Evolutionary conservation across 2,888 invertebrate species (phyloP).

Genomic region (Dorcus parallelipipedus): DNA sequence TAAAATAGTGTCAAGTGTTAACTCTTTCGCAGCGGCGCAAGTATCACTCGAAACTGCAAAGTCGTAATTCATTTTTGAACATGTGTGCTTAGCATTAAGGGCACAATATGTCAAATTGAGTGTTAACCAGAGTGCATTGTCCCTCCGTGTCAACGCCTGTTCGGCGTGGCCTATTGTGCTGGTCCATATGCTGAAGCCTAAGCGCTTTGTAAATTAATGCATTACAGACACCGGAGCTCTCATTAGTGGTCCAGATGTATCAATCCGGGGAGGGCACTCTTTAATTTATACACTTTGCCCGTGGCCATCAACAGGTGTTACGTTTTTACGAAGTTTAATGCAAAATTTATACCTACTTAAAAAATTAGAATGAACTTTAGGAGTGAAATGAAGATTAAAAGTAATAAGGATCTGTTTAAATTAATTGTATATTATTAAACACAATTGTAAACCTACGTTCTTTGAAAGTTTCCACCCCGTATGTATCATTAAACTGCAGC

Average conservation of each 20-base stretch:
- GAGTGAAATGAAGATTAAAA: too few species aligned
- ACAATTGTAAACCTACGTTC: too few species aligned
- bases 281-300: neutral
- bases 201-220: slow-evolving; percentile 46
- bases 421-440: too few species aligned
- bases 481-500: too few species aligned
- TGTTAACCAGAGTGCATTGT: slow-evolving; percentile 41
- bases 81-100: slow-evolving; percentile 23
- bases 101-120: slow-evolving; percentile 51
- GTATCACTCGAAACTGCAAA: neutral
- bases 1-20: too few species aligned
- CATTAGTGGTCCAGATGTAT: slow-evolving; percentile 43
- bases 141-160: slow-evolving; percentile 20
- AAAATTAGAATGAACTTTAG: too few species aligned
- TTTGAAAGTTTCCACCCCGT: too few species aligned
- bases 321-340: too few species aligned
- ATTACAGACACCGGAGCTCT: slow-evolving; percentile 46
- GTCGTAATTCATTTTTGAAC: slow-evolving; percentile 26
- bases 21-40: too few species aligned
- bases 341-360: too few species aligned
- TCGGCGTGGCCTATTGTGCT: slow-evolving; percentile 23
- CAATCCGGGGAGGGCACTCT: slow-evolving; percentile 17
- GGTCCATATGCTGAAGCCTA: slow-evolving; percentile 40
- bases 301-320: neutral
- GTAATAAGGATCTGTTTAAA: too few species aligned